phyloP scores from a whole-genome alignment of 2,113 vertebrate species.

The Laticauda colubrina region DNA sequence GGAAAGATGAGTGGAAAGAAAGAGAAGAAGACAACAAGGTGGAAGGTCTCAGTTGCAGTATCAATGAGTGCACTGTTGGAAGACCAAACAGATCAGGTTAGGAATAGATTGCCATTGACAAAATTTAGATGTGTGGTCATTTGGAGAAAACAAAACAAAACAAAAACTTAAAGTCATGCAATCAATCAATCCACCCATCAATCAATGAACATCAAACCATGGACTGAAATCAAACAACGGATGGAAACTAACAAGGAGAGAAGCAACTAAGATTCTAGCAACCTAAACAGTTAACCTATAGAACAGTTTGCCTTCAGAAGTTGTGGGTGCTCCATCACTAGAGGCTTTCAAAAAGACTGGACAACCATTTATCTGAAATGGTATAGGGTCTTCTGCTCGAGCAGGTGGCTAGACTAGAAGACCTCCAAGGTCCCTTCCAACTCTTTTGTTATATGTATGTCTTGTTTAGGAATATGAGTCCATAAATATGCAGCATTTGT shows the following conservation, averaged over 20 bases:
- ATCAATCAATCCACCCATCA: background rate
- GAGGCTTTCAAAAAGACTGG: background rate
- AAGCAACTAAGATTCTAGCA: background rate
- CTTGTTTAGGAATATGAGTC: background rate
- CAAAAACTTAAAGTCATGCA: background rate
- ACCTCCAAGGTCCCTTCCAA: background rate
- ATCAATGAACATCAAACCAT: no score
- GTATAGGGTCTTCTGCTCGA: background rate
- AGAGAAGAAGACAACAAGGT: background rate
- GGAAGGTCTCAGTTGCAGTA: background rate
- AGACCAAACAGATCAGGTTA: background rate
- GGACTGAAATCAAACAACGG: background rate
- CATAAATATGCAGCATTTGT: background rate
- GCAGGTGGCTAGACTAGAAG: no score
- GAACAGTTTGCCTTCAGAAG: background rate
- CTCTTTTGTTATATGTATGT: background rate
- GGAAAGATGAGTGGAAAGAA: background rate
- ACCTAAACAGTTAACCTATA: background rate
- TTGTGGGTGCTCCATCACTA: background rate
- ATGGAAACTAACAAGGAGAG: background rate
- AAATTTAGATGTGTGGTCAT: background rate
- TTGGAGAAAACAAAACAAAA: background rate
- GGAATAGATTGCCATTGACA: background rate
- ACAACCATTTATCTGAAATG: background rate
- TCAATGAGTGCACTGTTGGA: background rate